Percentiles rank a stretch among this genome's conserved stretches.
Conservation (phyloP, 2,797 vertebrate species). For the Sebastes cheni region DNA sequence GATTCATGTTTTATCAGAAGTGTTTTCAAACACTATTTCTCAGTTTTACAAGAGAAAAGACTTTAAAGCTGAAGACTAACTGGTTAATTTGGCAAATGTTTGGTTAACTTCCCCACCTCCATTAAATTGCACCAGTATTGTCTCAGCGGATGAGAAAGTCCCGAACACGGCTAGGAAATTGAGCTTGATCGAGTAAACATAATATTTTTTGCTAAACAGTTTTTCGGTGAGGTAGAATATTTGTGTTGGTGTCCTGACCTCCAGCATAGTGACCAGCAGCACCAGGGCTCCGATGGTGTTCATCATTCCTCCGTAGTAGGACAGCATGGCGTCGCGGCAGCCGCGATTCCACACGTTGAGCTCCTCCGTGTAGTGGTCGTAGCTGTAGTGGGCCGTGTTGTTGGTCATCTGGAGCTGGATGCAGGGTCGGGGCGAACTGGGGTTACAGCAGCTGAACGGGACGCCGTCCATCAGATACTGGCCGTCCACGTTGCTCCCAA, state of each 20-base stretch:
- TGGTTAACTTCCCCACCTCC: not conserved
- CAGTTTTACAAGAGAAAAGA: not conserved
- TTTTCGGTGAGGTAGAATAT: not conserved
- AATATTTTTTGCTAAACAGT: not conserved
- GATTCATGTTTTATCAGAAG: not conserved
- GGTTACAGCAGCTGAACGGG: constrained; percentile 99
- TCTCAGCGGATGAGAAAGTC: not conserved
- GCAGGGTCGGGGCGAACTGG: constrained; percentile 94
- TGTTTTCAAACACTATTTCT: not conserved
- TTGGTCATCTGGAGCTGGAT: constrained; percentile 97
- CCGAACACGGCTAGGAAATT: too few relatives aligned
- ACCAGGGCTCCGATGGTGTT: constrained; percentile 87
- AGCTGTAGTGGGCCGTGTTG: constrained; percentile 98
- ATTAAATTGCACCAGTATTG: not conserved
- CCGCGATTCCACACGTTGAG: constrained; percentile 94
- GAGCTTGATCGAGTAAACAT: not conserved
- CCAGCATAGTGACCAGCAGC: constrained; percentile 88
- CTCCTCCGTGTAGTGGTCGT: constrained; percentile 96
- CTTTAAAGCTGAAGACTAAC: too few relatives aligned
- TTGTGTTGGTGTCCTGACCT: constrained; percentile 84
- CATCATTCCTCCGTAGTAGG: constrained; percentile 94
- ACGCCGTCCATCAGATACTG: constrained; percentile 95
- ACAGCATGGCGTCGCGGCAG: constrained; percentile 89
- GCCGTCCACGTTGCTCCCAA: constrained; percentile 97
- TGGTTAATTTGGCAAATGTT: not conserved